phyloP scores from a whole-genome alignment of 2,888 invertebrate genomes.

The Pheosia tremula region DNA sequence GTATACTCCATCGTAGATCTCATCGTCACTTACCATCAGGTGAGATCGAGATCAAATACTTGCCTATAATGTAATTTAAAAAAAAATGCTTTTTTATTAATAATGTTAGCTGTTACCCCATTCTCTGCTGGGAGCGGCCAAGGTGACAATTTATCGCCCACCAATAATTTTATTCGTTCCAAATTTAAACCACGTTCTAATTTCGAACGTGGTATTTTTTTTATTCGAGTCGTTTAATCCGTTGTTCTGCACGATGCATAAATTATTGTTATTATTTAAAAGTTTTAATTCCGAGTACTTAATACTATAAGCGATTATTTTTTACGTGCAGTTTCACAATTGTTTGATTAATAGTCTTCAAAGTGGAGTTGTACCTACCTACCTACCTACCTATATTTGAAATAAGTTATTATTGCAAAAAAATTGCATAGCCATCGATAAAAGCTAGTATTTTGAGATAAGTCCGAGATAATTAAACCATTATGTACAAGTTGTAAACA shows the following conservation, averaged over 20 bases:
- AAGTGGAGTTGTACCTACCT: too few relatives aligned
- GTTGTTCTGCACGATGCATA: not conserved
- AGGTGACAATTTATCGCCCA: conserved; percentile 40
- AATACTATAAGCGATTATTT: too few relatives aligned
- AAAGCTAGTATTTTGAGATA: conserved; percentile 1
- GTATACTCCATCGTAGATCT: too few relatives aligned
- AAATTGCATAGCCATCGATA: not conserved
- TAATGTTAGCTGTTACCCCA: not conserved
- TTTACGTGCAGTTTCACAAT: too few relatives aligned
- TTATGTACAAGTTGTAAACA: conserved; percentile 28
- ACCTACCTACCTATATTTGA: too few relatives aligned
- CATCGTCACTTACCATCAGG: too few relatives aligned
- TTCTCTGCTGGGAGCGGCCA: conserved; percentile 16
- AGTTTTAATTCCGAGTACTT: too few relatives aligned
- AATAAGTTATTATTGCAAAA: not conserved
- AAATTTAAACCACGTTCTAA: conserved; percentile 30
- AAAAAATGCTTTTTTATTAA: too few relatives aligned
- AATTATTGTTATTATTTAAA: not conserved
- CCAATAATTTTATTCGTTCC: conserved; percentile 28
- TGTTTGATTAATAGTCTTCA: too few relatives aligned
- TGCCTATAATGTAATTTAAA: too few relatives aligned
- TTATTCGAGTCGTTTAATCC: not conserved
- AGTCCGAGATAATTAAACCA: conserved; percentile 9
- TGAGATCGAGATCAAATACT: too few relatives aligned
- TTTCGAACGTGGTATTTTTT: conserved; percentile 21